Conservation (phyloP, 2,888 invertebrate species). For the Acronicta psi region DNA sequence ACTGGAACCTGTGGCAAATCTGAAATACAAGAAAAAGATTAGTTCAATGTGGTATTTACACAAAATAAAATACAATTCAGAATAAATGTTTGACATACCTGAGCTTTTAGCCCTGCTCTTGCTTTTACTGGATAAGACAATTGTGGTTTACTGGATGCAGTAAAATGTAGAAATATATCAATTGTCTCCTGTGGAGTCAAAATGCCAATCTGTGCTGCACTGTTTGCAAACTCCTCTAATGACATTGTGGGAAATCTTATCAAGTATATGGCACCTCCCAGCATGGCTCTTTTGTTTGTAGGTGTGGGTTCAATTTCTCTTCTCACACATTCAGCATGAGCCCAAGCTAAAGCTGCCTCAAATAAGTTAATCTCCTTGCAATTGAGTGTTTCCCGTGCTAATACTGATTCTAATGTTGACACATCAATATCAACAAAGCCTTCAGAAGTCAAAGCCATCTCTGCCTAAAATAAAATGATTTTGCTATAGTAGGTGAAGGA, state of each 20-base stretch:
- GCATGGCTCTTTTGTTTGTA: slow-evolving; percentile 93
- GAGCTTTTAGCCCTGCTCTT: slow-evolving; percentile 96
- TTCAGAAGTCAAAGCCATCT: slow-evolving; percentile 98
- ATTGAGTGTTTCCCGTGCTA: slow-evolving; percentile 97
- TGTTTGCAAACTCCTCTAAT: slow-evolving; percentile 96
- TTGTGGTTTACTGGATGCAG: slow-evolving; percentile 95
- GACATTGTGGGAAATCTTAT: slow-evolving; percentile 98
- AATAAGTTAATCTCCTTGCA: slow-evolving; percentile 97
- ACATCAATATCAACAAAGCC: slow-evolving; percentile 98
- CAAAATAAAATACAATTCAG: neutral
- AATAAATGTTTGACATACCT: slow-evolving; percentile 83
- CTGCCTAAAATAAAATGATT: slow-evolving; percentile 91
- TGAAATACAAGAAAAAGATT: slow-evolving; percentile 71
- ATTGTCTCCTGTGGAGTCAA: slow-evolving; percentile 97
- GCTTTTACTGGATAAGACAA: slow-evolving; percentile 95
- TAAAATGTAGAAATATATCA: slow-evolving; percentile 98
- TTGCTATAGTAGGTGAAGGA: slow-evolving; percentile 66
- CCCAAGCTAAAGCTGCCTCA: slow-evolving; percentile 98
- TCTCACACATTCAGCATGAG: slow-evolving; percentile 95
- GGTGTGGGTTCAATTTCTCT: slow-evolving; percentile 95
- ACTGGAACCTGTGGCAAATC: slow-evolving; percentile 98
- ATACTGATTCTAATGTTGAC: slow-evolving; percentile 96
- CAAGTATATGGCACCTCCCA: slow-evolving; percentile 94
- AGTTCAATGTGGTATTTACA: neutral
- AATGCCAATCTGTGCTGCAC: slow-evolving; percentile 97